Conservation (phyloP, 2,113 vertebrate genomes). For the Anguilla japonica region DNA sequence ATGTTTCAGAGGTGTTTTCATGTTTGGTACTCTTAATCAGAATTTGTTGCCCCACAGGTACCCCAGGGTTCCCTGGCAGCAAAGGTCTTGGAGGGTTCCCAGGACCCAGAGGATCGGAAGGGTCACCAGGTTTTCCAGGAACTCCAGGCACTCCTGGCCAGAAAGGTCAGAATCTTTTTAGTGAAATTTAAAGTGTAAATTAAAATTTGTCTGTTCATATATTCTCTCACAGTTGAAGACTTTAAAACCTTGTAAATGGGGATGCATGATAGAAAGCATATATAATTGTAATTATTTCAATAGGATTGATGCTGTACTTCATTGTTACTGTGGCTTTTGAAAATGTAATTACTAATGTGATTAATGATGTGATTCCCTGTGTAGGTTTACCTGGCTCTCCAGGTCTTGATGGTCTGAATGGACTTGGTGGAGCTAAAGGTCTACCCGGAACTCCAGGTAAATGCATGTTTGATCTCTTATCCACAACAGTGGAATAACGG, state of each 20-base stretch:
- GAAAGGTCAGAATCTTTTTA: constrained; percentile 28
- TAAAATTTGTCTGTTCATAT: neutral
- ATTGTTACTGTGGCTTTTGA: neutral
- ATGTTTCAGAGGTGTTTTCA: neutral
- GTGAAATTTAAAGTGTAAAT: neutral
- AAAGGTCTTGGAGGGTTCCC: constrained; percentile 75
- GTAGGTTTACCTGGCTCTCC: constrained; percentile 80
- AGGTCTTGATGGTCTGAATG: constrained; percentile 89
- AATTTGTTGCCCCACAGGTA: constrained; percentile 60
- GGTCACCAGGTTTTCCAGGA: constrained; percentile 69
- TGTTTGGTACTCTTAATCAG: neutral
- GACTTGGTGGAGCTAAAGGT: constrained; percentile 86
- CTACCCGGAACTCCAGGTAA: constrained; percentile 78
- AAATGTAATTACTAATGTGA: neutral
- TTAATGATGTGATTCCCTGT: neutral
- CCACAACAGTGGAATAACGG: no score
- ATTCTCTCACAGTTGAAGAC: neutral
- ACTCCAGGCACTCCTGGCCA: constrained; percentile 61
- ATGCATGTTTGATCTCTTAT: neutral
- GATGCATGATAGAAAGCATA: neutral
- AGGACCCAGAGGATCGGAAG: constrained; percentile 74
- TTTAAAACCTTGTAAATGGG: neutral
- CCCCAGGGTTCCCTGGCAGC: constrained; percentile 71
- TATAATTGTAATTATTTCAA: neutral
- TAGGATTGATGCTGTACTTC: neutral